phyloP scores from a whole-genome alignment of 2,113 vertebrate species.

The Carettochelys insculpta region DNA sequence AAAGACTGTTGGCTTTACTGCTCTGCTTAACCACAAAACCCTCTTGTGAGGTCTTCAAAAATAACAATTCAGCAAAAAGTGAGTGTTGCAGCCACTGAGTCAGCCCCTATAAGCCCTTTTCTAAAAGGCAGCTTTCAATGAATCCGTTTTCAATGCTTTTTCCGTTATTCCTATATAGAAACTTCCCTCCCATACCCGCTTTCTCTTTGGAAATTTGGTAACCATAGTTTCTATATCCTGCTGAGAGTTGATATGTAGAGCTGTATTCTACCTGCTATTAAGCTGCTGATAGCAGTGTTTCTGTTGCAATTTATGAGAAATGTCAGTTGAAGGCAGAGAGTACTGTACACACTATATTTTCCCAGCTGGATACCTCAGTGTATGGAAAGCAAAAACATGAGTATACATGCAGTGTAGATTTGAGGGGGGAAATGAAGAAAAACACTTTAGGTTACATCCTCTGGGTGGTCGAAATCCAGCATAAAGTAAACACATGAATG shows the following conservation, averaged over 20 bases:
- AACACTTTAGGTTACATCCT: constrained; percentile 63
- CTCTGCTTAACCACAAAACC: constrained; percentile 59
- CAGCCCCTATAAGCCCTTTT: constrained; percentile 36
- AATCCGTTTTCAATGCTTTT: constrained; percentile 71
- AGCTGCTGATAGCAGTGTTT: constrained; percentile 84
- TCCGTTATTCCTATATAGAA: constrained; percentile 69
- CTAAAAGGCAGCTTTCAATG: constrained; percentile 66
- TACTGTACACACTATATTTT: constrained; percentile 85
- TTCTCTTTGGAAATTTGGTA: constrained; percentile 77
- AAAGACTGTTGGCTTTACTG: constrained; percentile 26
- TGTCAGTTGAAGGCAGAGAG: constrained; percentile 82
- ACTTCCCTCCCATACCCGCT: constrained; percentile 34
- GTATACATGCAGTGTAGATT: constrained; percentile 69
- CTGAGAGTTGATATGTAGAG: constrained; percentile 80
- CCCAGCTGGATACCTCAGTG: constrained; percentile 83
- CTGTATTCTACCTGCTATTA: constrained; percentile 81
- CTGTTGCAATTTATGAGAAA: constrained; percentile 84
- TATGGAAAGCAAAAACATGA: constrained; percentile 81
- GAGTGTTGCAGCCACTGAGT: constrained; percentile 35
- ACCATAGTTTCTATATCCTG: constrained; percentile 80
- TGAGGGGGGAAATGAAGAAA: constrained; percentile 52
- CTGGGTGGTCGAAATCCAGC: constrained; percentile 68
- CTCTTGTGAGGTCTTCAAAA: constrained; percentile 73
- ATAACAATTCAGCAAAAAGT: constrained; percentile 69
- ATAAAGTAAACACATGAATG: constrained; percentile 57